Evolutionary conservation across 2,113 vertebrate genomes (phyloP).

Genomic region (Lota lota): DNA sequence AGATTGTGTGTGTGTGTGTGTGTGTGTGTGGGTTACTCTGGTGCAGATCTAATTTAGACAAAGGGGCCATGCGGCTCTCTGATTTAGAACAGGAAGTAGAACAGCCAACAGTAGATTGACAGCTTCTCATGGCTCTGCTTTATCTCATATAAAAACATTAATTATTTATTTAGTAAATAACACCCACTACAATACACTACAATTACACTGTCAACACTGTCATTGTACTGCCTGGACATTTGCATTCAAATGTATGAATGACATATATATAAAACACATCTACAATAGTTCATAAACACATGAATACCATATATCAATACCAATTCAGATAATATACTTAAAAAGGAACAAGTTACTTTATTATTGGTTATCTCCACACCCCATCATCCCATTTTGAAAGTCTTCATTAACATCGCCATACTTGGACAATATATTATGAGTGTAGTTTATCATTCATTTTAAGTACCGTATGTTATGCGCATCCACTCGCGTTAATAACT

Average conservation of each 20-base stretch:
- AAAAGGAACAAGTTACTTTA: no score
- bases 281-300: neutral
- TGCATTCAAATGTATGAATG: neutral
- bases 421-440: no score
- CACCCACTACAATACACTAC: no score
- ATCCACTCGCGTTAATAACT: neutral
- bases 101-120: slow-evolving; percentile 32
- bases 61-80: slow-evolving; percentile 54
- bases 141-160: neutral
- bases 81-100: slow-evolving; percentile 64
- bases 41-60: slow-evolving; percentile 57
- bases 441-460: no score
- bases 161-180: neutral
- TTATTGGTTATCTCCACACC: no score
- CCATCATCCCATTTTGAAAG: no score
- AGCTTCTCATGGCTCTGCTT: neutral
- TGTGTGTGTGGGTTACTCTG: slow-evolving; percentile 25
- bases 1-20: neutral
- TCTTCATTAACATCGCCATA: no score
- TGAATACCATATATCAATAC: no score
- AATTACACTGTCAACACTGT: neutral
- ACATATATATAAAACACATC: neutral
- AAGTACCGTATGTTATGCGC: neutral
- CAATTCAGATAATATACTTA: no score
- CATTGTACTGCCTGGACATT: no score